Evolutionary conservation across 1,140 invertebrate genomes (phyloP).

Genomic region (Piezodorus guildinii): DNA sequence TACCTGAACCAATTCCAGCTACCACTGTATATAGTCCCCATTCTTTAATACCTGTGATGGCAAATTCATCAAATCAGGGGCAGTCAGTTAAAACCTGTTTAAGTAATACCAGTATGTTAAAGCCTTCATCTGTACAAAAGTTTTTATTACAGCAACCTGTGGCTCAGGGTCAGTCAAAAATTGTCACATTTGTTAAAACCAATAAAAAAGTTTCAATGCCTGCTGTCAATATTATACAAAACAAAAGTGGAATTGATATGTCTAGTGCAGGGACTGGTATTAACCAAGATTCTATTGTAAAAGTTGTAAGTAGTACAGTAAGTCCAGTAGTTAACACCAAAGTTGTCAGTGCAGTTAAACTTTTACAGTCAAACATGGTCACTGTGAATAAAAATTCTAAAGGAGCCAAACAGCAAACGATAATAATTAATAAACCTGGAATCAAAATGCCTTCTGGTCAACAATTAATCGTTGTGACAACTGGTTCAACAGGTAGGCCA

Average conservation of each 20-base stretch:
- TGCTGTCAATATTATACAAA: slow-evolving; percentile 46
- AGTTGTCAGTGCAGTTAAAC: slow-evolving; percentile 47
- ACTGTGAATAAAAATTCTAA: slow-evolving; percentile 51
- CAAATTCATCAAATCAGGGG: background rate
- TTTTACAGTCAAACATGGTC: slow-evolving; percentile 49
- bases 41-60: background rate
- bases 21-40: too few relatives aligned
- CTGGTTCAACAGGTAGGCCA: slow-evolving; percentile 47
- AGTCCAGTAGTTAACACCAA: slow-evolving; percentile 27
- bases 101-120: slow-evolving; percentile 32
- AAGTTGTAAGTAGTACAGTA: slow-evolving; percentile 52
- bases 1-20: too few relatives aligned
- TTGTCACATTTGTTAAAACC: slow-evolving; percentile 83
- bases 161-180: slow-evolving; percentile 48
- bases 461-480: slow-evolving; percentile 60
- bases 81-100: slow-evolving; percentile 20
- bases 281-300: slow-evolving; percentile 62
- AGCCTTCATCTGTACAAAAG: slow-evolving; percentile 30
- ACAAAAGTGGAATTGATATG: slow-evolving; percentile 38
- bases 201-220: slow-evolving; percentile 71
- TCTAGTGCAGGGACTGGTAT: slow-evolving; percentile 33
- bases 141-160: slow-evolving; percentile 46
- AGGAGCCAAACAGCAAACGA: slow-evolving; percentile 48
- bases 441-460: slow-evolving; percentile 44
- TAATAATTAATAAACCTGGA: slow-evolving; percentile 51